Evolutionary conservation across 37 sponge, comb jelly and placozoan species (phyloP).

Genomic region (Mnemiopsis leidyi): DNA sequence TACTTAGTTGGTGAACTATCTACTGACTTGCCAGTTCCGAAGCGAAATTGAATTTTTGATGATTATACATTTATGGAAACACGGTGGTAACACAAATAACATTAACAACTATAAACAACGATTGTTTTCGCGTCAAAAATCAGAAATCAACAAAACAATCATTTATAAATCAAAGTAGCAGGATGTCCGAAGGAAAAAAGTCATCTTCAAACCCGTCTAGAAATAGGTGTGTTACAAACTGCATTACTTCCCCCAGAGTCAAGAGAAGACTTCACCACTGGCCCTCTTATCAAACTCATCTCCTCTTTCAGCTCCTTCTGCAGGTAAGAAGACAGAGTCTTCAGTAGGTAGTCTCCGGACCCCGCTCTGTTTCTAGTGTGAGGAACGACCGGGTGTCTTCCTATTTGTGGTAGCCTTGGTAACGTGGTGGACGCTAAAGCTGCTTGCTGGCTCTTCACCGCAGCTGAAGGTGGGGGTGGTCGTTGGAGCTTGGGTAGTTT

Average conservation of each 20-base stretch:
- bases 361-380: background rate
- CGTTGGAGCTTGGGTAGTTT: slow-evolving; percentile 2
- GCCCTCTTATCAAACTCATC: slow-evolving; percentile 14
- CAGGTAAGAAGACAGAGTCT: background rate
- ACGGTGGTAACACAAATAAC: no score
- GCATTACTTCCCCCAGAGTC: background rate
- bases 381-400: no score
- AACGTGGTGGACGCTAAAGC: background rate
- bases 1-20: no score
- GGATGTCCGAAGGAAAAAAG: no score
- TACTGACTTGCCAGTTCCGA: no score
- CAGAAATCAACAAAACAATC: no score
- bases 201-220: background rate
- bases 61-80: no score
- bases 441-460: background rate
- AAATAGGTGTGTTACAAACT: background rate
- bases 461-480: slow-evolving; percentile 9
- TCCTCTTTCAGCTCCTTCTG: slow-evolving; percentile 40
- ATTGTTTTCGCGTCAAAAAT: no score
- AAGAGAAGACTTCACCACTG: background rate
- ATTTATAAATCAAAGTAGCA: no score
- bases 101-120: no score
- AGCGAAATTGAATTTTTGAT: no score
- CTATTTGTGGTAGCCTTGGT: background rate
- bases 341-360: slow-evolving; percentile 35